Percentiles rank a stretch among this genome's conserved stretches.
Conservation (phyloP, 2,113 vertebrate genomes). For the Sprattus sprattus region DNA sequence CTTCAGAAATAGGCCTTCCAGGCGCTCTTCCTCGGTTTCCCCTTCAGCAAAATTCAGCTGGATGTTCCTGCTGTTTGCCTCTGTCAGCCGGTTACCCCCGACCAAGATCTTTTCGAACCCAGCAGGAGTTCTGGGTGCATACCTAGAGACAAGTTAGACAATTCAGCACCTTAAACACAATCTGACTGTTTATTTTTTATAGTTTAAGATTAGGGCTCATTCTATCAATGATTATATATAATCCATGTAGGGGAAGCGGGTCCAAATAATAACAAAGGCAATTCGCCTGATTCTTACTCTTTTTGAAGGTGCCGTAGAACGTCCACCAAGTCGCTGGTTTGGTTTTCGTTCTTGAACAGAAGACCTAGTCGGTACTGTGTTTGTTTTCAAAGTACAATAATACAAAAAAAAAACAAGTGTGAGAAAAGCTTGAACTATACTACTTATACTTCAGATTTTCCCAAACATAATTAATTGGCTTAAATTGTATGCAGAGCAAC, state of each 20-base stretch:
- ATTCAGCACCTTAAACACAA: background rate
- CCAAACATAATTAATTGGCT: too few species aligned
- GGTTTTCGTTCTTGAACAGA: too few species aligned
- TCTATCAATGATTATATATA: background rate
- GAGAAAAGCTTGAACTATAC: too few species aligned
- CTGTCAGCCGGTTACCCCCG: slow-evolving; percentile 14
- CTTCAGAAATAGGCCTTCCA: slow-evolving; percentile 16
- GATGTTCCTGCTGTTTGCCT: slow-evolving; percentile 8
- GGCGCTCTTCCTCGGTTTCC: background rate
- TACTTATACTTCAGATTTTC: too few species aligned
- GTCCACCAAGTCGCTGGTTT: too few species aligned
- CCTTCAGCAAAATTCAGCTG: slow-evolving; percentile 20
- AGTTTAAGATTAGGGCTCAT: background rate
- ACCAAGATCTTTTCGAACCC: slow-evolving; percentile 22
- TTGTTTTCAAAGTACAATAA: too few species aligned
- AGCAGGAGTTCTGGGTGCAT: too few species aligned
- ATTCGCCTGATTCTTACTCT: background rate
- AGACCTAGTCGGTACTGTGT: too few species aligned
- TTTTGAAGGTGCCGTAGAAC: background rate
- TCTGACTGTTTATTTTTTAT: background rate
- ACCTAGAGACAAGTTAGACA: background rate
- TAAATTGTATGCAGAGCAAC: too few species aligned
- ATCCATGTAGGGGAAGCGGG: background rate
- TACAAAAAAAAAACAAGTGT: too few species aligned
- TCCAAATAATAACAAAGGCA: background rate